Evolutionary conservation across 2,888 invertebrate species (phyloP), one percentile per base, ranked within the genome.

Genomic region (Ophioninae sp.): DNA sequence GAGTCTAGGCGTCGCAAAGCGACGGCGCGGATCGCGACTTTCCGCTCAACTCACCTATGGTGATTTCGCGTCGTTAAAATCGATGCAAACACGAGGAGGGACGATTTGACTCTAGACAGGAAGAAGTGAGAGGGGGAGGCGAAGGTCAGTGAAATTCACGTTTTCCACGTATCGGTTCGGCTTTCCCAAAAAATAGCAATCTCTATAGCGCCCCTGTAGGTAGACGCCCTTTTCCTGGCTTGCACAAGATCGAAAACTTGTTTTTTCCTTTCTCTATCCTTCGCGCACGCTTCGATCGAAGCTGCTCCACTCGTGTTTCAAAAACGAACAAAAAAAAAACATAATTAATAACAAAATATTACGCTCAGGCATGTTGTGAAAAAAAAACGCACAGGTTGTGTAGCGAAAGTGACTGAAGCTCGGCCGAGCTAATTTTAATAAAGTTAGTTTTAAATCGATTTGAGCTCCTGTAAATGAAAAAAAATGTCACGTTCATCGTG

Each of bases 401-500:
- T 72, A 78, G 81, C 67, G 59, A 83, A 81, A 81, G 78, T 83
- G 83, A 83, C 83, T 83, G 83, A 83, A 75, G 78, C 83, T 74
- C 73, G 72, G 37, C 41, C 59, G 75, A 81, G 78, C 80, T 56
- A 78, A 73, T 78, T 76, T 79, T 68, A 22, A 81, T 69, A 74
- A 83, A 63, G 20, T 56, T 63, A 73, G 73, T 51, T 64, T 56
- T 73, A 68, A 79, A 69, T 72, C 61, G 30, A 71, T 78, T 69
- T 20, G 64, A 71, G 56, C 44, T 22, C 51, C 51, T 51, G 20
- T 56, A 23, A 67, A 63, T 44, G 30, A 69, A 44, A 44, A 30
- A 41, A 44, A 58, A 61, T 22, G n/a, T 67, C 67, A 58, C 30
- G 64, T 75, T 56, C 30, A 51, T 51, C 51, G 51, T 51, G 13